Percentiles rank a stretch among this genome's conserved stretches.
phyloP scores from a whole-genome alignment of 1,140 invertebrate species.

The Theocolax elegans region DNA sequence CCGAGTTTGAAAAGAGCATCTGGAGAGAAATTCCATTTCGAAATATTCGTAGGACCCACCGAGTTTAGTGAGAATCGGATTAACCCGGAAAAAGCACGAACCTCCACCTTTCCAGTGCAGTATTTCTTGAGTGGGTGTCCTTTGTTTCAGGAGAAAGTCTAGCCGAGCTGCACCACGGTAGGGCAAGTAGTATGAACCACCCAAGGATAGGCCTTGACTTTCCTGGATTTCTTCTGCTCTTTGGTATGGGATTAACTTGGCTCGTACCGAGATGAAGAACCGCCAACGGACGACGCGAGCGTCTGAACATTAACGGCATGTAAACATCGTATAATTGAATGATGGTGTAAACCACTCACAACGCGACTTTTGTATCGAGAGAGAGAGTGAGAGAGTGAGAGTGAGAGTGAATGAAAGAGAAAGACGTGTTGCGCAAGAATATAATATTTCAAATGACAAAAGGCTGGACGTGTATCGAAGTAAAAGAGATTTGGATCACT shows the following conservation, averaged over 20 bases:
- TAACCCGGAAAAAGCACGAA: background rate
- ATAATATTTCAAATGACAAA: background rate
- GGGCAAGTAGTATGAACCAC: slow-evolving; percentile 44
- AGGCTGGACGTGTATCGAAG: too few relatives aligned
- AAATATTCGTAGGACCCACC: too few relatives aligned
- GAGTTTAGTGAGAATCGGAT: too few relatives aligned
- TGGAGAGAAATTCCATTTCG: too few relatives aligned
- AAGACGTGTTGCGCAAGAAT: too few relatives aligned
- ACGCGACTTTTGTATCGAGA: background rate
- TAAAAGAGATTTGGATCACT: too few relatives aligned
- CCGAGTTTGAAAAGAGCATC: too few relatives aligned
- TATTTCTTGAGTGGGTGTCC: slow-evolving; percentile 54
- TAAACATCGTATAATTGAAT: background rate
- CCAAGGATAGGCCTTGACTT: background rate
- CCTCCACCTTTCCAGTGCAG: background rate
- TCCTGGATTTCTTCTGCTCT: slow-evolving; percentile 38
- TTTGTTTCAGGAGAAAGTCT: slow-evolving; percentile 73
- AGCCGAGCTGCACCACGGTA: slow-evolving; percentile 71
- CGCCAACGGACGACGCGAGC: background rate
- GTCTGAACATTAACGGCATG: background rate
- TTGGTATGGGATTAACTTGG: slow-evolving; percentile 37
- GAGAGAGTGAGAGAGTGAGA: too few relatives aligned
- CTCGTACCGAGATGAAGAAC: slow-evolving; percentile 53
- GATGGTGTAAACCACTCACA: background rate
- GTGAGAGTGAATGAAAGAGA: background rate